Percentiles rank a stretch among this genome's conserved stretches.
phyloP scores from a whole-genome alignment of 2,113 vertebrate genomes.

The Sarotherodon lohbergeri region DNA sequence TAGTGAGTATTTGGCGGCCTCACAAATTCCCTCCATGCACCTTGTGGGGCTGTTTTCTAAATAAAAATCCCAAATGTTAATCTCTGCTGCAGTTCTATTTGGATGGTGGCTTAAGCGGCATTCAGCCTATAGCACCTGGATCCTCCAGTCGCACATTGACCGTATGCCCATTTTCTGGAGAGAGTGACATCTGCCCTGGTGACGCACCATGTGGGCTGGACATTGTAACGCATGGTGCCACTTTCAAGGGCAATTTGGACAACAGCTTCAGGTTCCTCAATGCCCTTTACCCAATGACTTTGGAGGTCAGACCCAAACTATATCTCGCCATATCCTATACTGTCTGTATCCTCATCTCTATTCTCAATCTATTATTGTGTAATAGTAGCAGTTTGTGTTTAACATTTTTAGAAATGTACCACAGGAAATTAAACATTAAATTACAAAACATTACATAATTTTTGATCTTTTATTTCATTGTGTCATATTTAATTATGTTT shows the following conservation, averaged over 20 bases:
- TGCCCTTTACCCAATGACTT: constrained; percentile 75
- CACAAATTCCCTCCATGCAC: not conserved
- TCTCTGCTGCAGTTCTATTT: constrained; percentile 76
- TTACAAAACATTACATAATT: not conserved
- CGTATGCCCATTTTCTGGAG: constrained; percentile 84
- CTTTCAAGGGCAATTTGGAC: constrained; percentile 77
- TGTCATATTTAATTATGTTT: not conserved
- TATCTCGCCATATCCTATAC: not conserved
- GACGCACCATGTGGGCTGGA: constrained; percentile 69
- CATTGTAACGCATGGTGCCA: constrained; percentile 72
- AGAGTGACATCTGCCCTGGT: constrained; percentile 83
- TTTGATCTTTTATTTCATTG: not conserved
- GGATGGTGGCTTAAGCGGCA: constrained; percentile 82
- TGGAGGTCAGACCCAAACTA: constrained; percentile 69
- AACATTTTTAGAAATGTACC: not conserved
- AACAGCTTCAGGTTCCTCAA: constrained; percentile 78
- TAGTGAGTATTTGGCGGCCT: constrained; percentile 38
- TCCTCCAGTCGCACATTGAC: constrained; percentile 72
- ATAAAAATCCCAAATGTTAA: not conserved
- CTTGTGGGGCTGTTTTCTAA: not conserved
- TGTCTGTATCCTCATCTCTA: not conserved
- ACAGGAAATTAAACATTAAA: not conserved
- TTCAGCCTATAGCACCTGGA: constrained; percentile 74
- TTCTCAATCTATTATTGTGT: not conserved
- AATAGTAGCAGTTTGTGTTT: not conserved